Percentiles rank a stretch among this genome's conserved stretches.
These are phyloP conservation scores for Neostethus bicornis DNA, from an alignment of 2,797 vertebrate species.

Conservation along the genomic window DNA sequence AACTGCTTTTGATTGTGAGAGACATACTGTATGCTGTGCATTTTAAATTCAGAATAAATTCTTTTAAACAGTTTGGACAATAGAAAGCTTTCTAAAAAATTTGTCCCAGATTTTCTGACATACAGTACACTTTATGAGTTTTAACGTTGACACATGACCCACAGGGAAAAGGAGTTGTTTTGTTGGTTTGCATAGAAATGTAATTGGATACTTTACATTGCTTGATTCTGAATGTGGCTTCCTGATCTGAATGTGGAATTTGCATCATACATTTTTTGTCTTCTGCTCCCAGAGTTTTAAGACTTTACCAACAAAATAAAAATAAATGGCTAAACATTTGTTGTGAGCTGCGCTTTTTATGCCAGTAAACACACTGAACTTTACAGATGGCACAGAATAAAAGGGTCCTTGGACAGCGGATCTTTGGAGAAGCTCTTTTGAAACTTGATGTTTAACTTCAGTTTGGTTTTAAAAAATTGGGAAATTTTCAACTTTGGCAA, in stretches of 20 bases:
- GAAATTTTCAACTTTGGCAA: too few species aligned
- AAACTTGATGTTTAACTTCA: slow-evolving; percentile 14
- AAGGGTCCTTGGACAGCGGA: slow-evolving; percentile 30
- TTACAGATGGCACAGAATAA: slow-evolving; percentile 1
- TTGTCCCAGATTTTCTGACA: background rate
- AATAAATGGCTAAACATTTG: background rate
- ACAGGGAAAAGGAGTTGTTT: too few species aligned
- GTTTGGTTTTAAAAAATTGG: slow-evolving; percentile 42
- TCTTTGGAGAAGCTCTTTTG: slow-evolving; percentile 34
- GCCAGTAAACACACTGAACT: background rate
- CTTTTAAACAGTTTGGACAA: background rate
- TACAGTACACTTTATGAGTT: too few species aligned
- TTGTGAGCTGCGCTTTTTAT: slow-evolving; percentile 5
- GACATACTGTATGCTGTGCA: background rate
- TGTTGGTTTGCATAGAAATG: too few species aligned
- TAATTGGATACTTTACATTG: too few species aligned
- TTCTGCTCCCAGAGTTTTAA: background rate
- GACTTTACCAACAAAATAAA: background rate
- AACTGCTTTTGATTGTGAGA: background rate
- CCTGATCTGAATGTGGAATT: background rate
- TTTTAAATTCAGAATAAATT: background rate
- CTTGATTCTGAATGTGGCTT: too few species aligned
- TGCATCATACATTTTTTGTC: too few species aligned
- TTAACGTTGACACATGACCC: too few species aligned
- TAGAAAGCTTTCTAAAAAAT: background rate